phyloP scores from a whole-genome alignment of 2,113 vertebrate genomes.

The Myrmecobius fasciatus region DNA sequence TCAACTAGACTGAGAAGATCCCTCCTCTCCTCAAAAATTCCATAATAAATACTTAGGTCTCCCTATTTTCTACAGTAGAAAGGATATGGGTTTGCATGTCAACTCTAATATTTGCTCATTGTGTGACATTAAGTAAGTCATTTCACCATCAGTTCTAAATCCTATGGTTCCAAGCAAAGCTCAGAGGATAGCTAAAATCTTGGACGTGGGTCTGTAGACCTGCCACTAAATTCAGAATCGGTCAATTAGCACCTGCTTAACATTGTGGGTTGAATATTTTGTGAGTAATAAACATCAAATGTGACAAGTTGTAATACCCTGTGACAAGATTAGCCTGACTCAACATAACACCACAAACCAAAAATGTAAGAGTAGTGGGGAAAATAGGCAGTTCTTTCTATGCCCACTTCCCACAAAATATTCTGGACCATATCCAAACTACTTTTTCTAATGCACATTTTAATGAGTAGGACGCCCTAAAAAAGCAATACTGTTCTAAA shows the following conservation, averaged over 20 bases:
- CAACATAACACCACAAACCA: not conserved
- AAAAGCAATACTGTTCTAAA: conserved; percentile 11
- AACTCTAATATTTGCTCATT: not conserved
- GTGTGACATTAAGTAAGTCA: not conserved
- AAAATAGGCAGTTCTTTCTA: not conserved
- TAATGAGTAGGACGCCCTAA: not conserved
- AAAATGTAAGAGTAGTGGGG: not conserved
- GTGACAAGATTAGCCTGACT: not conserved
- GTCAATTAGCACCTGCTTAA: not conserved
- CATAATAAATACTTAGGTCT: not conserved
- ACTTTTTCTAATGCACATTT: conserved; percentile 8
- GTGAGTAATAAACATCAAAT: not conserved
- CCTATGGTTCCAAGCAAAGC: not conserved
- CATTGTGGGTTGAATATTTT: not conserved
- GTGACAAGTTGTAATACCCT: conserved; percentile 23
- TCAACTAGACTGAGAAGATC: not conserved
- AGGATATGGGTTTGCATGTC: not conserved
- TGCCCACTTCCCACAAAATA: not conserved
- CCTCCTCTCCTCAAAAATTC: not conserved
- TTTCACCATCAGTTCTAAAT: not conserved
- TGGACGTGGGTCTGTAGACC: not conserved
- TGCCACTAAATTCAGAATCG: conserved; percentile 13
- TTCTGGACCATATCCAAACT: not conserved
- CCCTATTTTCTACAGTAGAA: not conserved
- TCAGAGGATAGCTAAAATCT: not conserved